These are phyloP conservation scores for Sinocyclocheilus grahami DNA, from an alignment of 2,113 vertebrate genomes.

Conservation along the genomic window DNA sequence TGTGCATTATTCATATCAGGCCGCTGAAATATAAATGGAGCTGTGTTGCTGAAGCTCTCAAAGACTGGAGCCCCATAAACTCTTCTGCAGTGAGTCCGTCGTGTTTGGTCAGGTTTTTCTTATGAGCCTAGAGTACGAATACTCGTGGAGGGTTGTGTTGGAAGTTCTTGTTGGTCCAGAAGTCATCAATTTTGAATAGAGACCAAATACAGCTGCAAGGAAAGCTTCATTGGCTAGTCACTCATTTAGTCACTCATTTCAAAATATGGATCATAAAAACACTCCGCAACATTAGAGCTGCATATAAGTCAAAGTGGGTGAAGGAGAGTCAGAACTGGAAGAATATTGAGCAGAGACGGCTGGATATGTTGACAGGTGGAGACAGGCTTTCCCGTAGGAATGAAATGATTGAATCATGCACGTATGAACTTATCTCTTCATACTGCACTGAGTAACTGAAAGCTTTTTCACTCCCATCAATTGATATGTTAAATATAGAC, in stretches of 20 bases:
- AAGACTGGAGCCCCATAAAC: conserved; percentile 62
- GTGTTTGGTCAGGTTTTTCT: conserved; percentile 65
- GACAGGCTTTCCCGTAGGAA: conserved; percentile 8
- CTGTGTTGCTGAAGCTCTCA: conserved; percentile 73
- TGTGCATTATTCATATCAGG: conserved; percentile 92
- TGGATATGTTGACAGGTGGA: conserved; percentile 26
- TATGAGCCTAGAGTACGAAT: conserved; percentile 48
- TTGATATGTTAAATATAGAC: conserved; percentile 7
- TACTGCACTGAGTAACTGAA: conserved; percentile 5
- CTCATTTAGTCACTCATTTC: conserved; percentile 63
- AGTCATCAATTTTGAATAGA: conserved; percentile 65
- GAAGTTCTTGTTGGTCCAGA: conserved; percentile 57
- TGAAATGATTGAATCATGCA: conserved; percentile 28
- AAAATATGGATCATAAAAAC: conserved; percentile 30
- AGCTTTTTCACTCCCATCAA: conserved; percentile 19
- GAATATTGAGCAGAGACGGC: conserved; percentile 44
- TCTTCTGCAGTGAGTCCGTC: conserved; percentile 56
- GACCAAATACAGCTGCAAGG: conserved; percentile 51
- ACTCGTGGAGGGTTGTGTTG: conserved; percentile 46
- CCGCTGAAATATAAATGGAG: conserved; percentile 90
- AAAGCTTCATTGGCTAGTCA: conserved; percentile 31
- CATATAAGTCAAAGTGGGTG: conserved; percentile 22
- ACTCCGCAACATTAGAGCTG: background rate
- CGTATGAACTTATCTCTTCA: conserved; percentile 34
- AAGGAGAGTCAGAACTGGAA: conserved; percentile 18